Conservation (phyloP, 2,797 vertebrate species). For the Coranthus polyacanthus region DNA sequence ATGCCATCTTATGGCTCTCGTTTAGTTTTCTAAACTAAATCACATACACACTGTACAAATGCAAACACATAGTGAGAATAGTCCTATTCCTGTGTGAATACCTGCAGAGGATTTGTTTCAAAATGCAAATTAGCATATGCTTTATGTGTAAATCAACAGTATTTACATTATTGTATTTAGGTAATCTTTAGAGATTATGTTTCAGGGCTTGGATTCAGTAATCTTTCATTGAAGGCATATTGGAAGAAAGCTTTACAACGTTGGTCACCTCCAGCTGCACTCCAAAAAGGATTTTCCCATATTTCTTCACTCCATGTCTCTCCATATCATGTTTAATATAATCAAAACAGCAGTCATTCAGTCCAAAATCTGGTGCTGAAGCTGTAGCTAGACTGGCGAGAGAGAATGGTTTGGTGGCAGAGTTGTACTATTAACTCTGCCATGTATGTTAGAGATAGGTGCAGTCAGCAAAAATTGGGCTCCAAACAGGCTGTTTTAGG, state of each 20-base stretch:
- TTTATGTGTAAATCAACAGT: conserved; percentile 37
- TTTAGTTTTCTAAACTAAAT: too few species aligned
- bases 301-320: conserved; percentile 30
- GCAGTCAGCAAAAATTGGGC: conserved; percentile 57
- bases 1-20: neutral
- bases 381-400: conserved; percentile 66
- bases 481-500: conserved; percentile 38
- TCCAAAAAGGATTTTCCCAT: conserved; percentile 32
- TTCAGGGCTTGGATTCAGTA: conserved; percentile 39
- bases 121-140: conserved; percentile 8
- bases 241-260: conserved; percentile 25
- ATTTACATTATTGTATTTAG: conserved; percentile 40
- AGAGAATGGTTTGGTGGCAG: conserved; percentile 56
- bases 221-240: conserved; percentile 37
- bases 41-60: conserved; percentile 1
- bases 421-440: conserved; percentile 38
- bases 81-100: neutral
- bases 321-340: conserved; percentile 61
- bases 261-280: conserved; percentile 19
- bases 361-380: conserved; percentile 48
- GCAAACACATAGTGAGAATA: neutral
- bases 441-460: conserved; percentile 37
- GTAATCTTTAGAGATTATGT: conserved; percentile 47
- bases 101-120: conserved; percentile 5
- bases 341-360: conserved; percentile 62